Base-by-base conservation (phyloP, 30 jellyfish, hydroid and myxozoan species). In the Rhopilema esculentum region DNA sequence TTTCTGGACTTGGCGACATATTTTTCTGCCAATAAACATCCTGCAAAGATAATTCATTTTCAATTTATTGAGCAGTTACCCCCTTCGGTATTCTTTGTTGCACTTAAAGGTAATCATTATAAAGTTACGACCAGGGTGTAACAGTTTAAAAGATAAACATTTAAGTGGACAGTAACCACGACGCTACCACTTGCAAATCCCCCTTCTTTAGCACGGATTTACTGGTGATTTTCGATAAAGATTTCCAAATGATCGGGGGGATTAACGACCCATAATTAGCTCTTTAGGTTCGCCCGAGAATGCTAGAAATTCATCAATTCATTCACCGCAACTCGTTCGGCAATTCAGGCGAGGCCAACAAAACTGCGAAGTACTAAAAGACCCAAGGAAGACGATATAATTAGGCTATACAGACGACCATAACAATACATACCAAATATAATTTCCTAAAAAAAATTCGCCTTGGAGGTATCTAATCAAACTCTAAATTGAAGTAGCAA, bases 21-120 rank as follows among this genome's bases (percentile, higher is more conserved):
- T 29, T 76, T 53, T 85, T 85, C 79, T 85, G 94, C 94, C 94
- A 85, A 63, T 85, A 30, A 18, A 75, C 88, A 66, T 85, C 94
- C 94, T 85, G 49, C 57, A 27, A 50, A 8, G 48, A 32, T 9
- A 49, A 1, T 4, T 63, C 57, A 40, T 6, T 12, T 40, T 40
- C 57, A 40, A 40, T 40, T 40, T 2, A 40, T 40, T 17, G 29
- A 64, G 27, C 19, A 64, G 74, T 8, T 2, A 64, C 30, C 30
- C 30, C 31, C 31, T 20, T 25, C 27, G 31, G 31, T 64, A 64
- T 20, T 20, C 31, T 21, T 64, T 64, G 19, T 17, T 25, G 31
- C 17, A 25, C 30, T 21, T 25, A 64, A 64, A 64, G 7, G 27
- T 21, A 20, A 64, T 64, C 30, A 64, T 40, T 2, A 40, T 2